phyloP scores from a whole-genome alignment of 1,140 invertebrate species.

The Sitophilus oryzae region DNA sequence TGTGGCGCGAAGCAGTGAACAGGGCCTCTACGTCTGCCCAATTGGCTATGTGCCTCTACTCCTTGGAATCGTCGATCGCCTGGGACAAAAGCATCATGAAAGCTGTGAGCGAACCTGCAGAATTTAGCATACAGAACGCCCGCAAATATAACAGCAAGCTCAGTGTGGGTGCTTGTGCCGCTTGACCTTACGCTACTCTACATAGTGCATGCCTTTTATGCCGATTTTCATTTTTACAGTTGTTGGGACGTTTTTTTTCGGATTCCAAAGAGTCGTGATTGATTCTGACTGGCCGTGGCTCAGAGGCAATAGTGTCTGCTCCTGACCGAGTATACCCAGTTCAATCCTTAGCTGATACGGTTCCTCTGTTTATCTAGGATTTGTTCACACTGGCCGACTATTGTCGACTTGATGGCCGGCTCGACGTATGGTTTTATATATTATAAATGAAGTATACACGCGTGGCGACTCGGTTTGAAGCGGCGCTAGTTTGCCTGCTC shows the following conservation, averaged over 20 bases:
- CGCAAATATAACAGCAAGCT: slow-evolving; percentile 46
- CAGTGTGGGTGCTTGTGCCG: slow-evolving; percentile 45
- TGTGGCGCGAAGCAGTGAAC: slow-evolving; percentile 83
- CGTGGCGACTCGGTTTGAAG: no score
- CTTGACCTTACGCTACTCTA: slow-evolving; percentile 33
- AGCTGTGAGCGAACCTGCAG: slow-evolving; percentile 69
- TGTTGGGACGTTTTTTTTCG: neutral
- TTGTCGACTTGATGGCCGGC: no score
- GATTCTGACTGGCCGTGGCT: no score
- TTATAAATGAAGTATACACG: no score
- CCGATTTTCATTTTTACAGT: no score
- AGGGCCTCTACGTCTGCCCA: slow-evolving; percentile 81
- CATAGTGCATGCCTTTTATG: slow-evolving; percentile 11
- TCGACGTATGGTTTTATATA: no score
- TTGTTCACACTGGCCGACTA: no score
- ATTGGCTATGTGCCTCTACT: slow-evolving; percentile 82
- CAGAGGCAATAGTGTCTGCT: no score
- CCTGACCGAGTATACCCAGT: no score
- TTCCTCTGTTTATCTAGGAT: no score
- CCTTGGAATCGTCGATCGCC: slow-evolving; percentile 85
- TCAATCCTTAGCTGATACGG: no score
- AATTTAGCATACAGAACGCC: slow-evolving; percentile 44
- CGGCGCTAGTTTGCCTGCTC: no score
- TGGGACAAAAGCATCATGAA: slow-evolving; percentile 99
- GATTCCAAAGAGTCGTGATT: neutral